Conservation (phyloP, 2,797 vertebrate genomes). For the Takifugu ocellatus region DNA sequence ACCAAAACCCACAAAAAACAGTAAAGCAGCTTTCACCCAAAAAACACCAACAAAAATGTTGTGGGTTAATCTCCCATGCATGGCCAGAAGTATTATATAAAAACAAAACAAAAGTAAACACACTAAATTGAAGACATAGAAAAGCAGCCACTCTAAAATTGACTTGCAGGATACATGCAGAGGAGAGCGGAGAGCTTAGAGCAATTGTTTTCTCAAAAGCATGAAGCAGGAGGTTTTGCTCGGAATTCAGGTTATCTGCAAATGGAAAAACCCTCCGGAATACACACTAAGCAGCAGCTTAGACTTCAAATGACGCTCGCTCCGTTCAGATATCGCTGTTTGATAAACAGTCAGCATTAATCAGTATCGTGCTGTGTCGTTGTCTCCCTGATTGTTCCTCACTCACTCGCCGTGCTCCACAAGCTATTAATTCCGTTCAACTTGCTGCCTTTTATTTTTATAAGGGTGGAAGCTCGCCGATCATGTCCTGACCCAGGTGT, state of each 20-base stretch:
- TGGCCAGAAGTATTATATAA: constrained; percentile 36
- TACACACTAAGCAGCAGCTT: constrained; percentile 42
- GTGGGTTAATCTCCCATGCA: constrained; percentile 5
- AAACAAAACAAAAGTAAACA: constrained; percentile 30
- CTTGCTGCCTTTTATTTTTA: constrained; percentile 26
- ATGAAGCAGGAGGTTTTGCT: constrained; percentile 33
- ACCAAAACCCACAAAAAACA: constrained; percentile 16
- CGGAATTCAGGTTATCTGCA: constrained; percentile 41
- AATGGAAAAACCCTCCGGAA: constrained; percentile 43
- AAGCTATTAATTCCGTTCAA: constrained; percentile 11
- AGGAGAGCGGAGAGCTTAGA: constrained; percentile 38
- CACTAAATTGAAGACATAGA: neutral
- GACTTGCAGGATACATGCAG: constrained; percentile 48
- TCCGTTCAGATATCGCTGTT: constrained; percentile 34
- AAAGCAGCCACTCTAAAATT: constrained; percentile 50
- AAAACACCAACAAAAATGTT: constrained; percentile 11
- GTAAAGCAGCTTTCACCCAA: constrained; percentile 20
- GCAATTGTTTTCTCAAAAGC: constrained; percentile 56
- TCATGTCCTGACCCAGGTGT: constrained; percentile 46
- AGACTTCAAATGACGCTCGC: constrained; percentile 37
- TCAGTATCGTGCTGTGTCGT: constrained; percentile 44
- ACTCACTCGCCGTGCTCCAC: constrained; percentile 8
- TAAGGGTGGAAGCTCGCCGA: constrained; percentile 16
- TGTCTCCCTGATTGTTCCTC: constrained; percentile 24
- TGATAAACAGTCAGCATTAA: constrained; percentile 56